Evolutionary conservation across 2,888 invertebrate genomes (phyloP).

Genomic region (Sesamia inferens): DNA sequence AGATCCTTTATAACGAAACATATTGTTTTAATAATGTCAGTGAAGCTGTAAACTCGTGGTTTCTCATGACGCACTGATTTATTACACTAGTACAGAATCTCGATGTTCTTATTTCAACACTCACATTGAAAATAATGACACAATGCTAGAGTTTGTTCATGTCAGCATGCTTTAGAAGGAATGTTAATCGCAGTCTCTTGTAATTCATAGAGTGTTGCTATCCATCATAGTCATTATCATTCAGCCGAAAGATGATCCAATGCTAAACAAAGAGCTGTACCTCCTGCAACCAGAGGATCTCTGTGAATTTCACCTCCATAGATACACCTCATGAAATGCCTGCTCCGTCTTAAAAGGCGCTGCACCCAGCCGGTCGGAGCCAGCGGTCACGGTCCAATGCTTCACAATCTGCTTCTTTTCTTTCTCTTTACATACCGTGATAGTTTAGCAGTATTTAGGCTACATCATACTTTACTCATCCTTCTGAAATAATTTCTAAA

Average conservation of each 20-base stretch:
- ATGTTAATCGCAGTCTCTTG: not conserved
- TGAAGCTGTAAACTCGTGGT: conserved; percentile 23
- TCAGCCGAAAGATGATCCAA: too few relatives aligned
- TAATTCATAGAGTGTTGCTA: not conserved
- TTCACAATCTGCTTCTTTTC: not conserved
- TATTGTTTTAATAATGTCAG: conserved; percentile 49
- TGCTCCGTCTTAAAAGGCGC: not conserved
- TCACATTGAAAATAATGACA: not conserved
- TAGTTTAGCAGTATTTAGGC: not conserved
- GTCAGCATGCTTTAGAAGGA: not conserved
- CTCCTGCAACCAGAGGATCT: too few relatives aligned
- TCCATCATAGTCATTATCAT: not conserved
- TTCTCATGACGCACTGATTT: conserved; percentile 32
- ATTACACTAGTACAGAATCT: not conserved
- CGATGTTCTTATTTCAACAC: conserved; percentile 19
- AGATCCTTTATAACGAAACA: conserved; percentile 34
- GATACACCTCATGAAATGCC: not conserved
- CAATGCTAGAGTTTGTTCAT: not conserved
- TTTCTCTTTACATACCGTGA: not conserved
- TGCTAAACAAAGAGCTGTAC: too few relatives aligned
- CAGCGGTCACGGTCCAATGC: not conserved
- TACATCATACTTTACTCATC: too few relatives aligned
- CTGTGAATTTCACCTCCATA: not conserved
- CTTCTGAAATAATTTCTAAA: not conserved
- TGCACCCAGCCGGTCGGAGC: not conserved